Base-by-base conservation (phyloP, 1,140 invertebrate genomes). In the Leguminivora glycinivorella region DNA sequence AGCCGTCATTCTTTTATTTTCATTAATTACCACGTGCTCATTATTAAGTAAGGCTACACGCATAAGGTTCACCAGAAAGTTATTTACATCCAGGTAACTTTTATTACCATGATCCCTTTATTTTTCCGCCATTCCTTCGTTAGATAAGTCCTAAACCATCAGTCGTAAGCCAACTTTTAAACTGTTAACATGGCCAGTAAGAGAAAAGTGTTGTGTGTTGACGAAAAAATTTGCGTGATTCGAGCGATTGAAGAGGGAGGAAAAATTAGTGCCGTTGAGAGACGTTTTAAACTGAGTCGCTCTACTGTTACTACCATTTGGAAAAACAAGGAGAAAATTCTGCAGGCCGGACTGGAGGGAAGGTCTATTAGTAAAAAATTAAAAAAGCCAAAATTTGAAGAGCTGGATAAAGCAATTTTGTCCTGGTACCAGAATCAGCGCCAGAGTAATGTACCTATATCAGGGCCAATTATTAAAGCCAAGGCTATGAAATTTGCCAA, bases 401-500 rank as follows among this genome's bases (percentile, higher is more conserved):
- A 79, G 38, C 74, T 87, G 56, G 78, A 86, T 77, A 75, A 80
- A 70, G 78, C 78, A 19, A 70, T 84, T 14, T 34, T 85, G 58
- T 58, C 69, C 63, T 86, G 82, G 84, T 82, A 81, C 77, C 38
- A 80, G 71, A 24, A 67, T 56, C 77, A 85, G 71, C 71, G 80
- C 71, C 76, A 72, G 68, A 77, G 80, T 75, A 83, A 84, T 74
- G 43, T 81, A 6, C 78, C 75, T 22, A 75, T 88, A 43, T 80
- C 73, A 70, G 83, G 85, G 56, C 77, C 80, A n/a, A 72, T 85
- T 38, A 22, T 86, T 19, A 84, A 83, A 81, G 75, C 72, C 56
- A 81, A 84, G 71, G 83, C 81, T 10, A 71, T 83, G 25, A 76
- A 84, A n/a, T 75, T 86, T 73, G 82, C 78, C 19, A 52, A 76